A percentile compares a stretch with the other conserved stretches of the same genome.
Evolutionary conservation across 2,888 invertebrate genomes (phyloP).

Genomic region (Macaria liturata): DNA sequence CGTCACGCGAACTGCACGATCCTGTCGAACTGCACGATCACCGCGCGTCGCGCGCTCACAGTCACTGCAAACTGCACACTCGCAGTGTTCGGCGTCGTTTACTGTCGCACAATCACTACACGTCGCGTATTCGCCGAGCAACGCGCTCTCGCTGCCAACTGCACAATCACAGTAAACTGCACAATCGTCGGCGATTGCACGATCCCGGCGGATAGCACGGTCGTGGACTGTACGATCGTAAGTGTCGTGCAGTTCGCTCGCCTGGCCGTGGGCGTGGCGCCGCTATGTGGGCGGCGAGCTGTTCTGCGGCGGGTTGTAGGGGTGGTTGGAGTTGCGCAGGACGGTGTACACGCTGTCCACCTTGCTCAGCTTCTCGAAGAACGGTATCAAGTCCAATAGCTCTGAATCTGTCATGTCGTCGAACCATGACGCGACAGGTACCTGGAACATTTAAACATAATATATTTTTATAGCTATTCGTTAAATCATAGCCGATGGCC

Average conservation of each 20-base stretch:
- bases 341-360: slow-evolving; percentile 98
- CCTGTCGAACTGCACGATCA: neutral
- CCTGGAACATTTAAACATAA: slow-evolving; percentile 76
- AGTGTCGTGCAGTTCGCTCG: slow-evolving; percentile 31
- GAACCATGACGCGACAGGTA: slow-evolving; percentile 99
- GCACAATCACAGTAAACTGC: neutral
- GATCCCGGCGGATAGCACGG: slow-evolving; percentile 22
- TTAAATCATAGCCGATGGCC: too few relatives aligned
- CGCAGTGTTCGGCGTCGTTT: neutral
- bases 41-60: slow-evolving; percentile 21
- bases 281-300: slow-evolving; percentile 72
- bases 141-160: neutral
- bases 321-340: slow-evolving; percentile 95
- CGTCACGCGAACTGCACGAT: slow-evolving; percentile 1
- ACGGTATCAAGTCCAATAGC: slow-evolving; percentile 97
- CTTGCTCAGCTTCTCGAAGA: slow-evolving; percentile 98
- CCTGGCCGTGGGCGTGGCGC: slow-evolving; percentile 25
- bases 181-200: neutral
- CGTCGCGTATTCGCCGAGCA: slow-evolving; percentile 27
- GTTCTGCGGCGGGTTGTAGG: slow-evolving; percentile 85
- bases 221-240: slow-evolving; percentile 1
- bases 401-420: slow-evolving; percentile 99
- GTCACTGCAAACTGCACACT: neutral
- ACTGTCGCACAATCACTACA: neutral
- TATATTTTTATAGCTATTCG: too few relatives aligned